Evolutionary conservation across 1,140 invertebrate genomes (phyloP), one percentile per base, ranked within the genome.

Genomic region (Orchesella cincta): DNA sequence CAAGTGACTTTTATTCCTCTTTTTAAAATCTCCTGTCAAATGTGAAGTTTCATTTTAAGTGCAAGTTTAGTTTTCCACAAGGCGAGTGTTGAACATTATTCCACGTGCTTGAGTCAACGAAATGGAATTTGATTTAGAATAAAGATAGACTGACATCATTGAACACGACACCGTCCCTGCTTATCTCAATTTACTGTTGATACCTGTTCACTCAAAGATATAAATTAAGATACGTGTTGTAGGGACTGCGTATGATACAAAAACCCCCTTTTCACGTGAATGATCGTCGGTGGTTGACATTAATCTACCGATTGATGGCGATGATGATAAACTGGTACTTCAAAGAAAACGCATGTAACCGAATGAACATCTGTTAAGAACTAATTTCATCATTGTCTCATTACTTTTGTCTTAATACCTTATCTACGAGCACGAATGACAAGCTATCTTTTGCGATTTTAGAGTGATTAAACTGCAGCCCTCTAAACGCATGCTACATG

Each of bases 301-400:
- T 57, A n/a, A 57, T 57, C 52, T 57, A 57, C 14, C 52, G 23
- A 57, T 57, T 57, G 52, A 57, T 26, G 18, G 39, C 39, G 39
- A 18, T 46, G 39, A 46, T 46, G 39, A 46, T 46, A 46, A 46
- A 46, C 5, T 46, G 39, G 5, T 46, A 5, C 39, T 46, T 5
- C 5, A 46, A 46, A 8, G 39, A 46, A 46, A 46, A 46, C 5
- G 5, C 18, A 8, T 46, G 39, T 3, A 57, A 57, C 8, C 23
- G 23, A 8, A 57, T 5, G 52, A 14, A 26, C 52, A 57, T 23
- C 23, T 8, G 14, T 57, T 18, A 57, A 57, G 52, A n/a, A 57
- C 52, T 26, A 57, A 57, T 57, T 57, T 57, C 52, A 23, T 57
- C 52, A 57, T 57, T 26, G 52, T 57, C 52, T 57, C 52, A 57